phyloP scores from a whole-genome alignment of 1,140 invertebrate genomes.

The Nasonia giraulti region DNA sequence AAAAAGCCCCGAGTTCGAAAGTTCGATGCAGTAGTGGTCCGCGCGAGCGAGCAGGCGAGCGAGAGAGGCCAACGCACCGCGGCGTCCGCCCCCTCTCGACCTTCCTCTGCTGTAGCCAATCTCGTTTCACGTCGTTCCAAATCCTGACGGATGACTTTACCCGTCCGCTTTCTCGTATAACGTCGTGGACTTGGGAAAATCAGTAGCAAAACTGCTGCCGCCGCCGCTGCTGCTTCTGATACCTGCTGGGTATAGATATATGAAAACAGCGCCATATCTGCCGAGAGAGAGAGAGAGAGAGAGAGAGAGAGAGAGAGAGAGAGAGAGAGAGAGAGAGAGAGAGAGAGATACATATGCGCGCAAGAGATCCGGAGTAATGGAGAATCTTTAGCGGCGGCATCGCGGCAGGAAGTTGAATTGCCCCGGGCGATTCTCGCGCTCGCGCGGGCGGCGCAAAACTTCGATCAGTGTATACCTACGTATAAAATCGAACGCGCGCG shows the following conservation, averaged over 20 bases:
- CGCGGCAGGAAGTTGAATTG: not conserved
- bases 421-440: not conserved
- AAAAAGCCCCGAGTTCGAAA: conserved; percentile 17
- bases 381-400: conserved; percentile 20
- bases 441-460: not conserved
- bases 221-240: not conserved
- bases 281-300: not conserved
- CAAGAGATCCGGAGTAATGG: not conserved
- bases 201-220: conserved; percentile 42
- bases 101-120: conserved; percentile 51
- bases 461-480: not conserved
- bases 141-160: conserved; percentile 59
- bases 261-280: not conserved
- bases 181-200: conserved; percentile 52
- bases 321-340: not conserved
- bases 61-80: not conserved
- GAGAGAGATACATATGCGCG: conserved; percentile 1
- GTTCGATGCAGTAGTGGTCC: conserved; percentile 28
- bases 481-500: not conserved
- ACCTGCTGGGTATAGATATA: not conserved
- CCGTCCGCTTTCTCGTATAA: conserved; percentile 44
- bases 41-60: not conserved
- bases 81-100: not conserved
- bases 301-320: not conserved
- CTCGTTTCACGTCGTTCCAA: conserved; percentile 56